Percentiles rank a stretch among this genome's conserved stretches.
Evolutionary conservation across 2,797 vertebrate species (phyloP).

Genomic region (Danio tinwini): DNA sequence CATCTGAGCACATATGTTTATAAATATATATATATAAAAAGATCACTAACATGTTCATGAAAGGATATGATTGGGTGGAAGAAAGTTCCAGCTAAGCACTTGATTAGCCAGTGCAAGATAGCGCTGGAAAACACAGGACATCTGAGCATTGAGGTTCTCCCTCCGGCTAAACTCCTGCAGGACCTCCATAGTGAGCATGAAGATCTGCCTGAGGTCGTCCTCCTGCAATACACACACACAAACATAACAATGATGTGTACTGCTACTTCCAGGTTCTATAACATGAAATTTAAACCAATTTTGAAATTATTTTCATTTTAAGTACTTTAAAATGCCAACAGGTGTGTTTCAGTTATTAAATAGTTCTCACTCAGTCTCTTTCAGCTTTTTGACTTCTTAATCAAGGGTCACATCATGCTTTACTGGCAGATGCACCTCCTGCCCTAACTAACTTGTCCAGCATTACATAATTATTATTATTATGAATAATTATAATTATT

Average conservation of each 20-base stretch:
- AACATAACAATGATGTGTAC: not conserved
- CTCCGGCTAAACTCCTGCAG: constrained; percentile 96
- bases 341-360: not conserved
- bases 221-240: constrained; percentile 78
- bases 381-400: too few species aligned
- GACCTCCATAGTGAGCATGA: constrained; percentile 95
- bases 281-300: not conserved
- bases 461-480: too few species aligned
- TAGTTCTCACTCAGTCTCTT: too few species aligned
- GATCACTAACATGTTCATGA: constrained; percentile 25
- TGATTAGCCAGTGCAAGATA: constrained; percentile 89
- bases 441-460: too few species aligned
- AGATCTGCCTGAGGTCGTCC: constrained; percentile 93
- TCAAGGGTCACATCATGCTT: too few species aligned
- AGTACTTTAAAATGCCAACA: not conserved
- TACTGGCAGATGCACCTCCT: too few species aligned
- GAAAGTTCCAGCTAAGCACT: constrained; percentile 99
- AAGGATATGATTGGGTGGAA: constrained; percentile 99
- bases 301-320: not conserved
- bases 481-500: too few species aligned
- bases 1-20: not conserved
- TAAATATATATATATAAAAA: too few species aligned
- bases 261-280: not conserved
- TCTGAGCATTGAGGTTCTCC: constrained; percentile 95
- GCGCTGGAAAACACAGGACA: constrained; percentile 98